These are phyloP conservation scores for Latrodectus geometricus DNA, from an alignment of 1,140 invertebrate genomes.

Conservation along the genomic window DNA sequence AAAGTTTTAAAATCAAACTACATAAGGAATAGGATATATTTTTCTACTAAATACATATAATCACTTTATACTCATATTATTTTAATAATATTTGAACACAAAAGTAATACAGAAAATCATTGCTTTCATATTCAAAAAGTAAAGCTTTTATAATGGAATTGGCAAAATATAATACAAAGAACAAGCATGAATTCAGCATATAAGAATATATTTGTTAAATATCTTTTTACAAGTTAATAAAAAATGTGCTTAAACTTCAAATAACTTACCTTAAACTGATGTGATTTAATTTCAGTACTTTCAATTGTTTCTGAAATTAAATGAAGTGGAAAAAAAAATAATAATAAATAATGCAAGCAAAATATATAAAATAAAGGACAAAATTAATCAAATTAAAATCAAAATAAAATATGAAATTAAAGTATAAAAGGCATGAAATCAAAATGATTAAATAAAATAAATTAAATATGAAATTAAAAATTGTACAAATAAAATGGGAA, in stretches of 20 bases:
- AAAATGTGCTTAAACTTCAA: not conserved
- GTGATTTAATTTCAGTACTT: not conserved
- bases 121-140: no score
- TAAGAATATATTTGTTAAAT: not conserved
- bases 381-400: not conserved
- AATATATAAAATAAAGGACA: not conserved
- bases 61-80: no score
- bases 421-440: not conserved
- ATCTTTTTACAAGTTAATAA: not conserved
- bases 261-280: not conserved
- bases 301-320: conserved; percentile 8
- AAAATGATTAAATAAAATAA: no score
- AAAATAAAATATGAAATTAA: not conserved
- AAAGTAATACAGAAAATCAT: no score
- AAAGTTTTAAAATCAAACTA: no score
- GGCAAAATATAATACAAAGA: not conserved
- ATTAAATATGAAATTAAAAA: no score
- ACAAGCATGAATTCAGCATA: not conserved
- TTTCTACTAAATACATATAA: no score
- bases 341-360: not conserved
- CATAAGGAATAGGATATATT: no score
- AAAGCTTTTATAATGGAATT: not conserved
- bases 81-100: no score
- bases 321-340: not conserved
- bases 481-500: no score